phyloP scores from a whole-genome alignment of 2,113 vertebrate genomes.

The Peromyscus maniculatus region DNA sequence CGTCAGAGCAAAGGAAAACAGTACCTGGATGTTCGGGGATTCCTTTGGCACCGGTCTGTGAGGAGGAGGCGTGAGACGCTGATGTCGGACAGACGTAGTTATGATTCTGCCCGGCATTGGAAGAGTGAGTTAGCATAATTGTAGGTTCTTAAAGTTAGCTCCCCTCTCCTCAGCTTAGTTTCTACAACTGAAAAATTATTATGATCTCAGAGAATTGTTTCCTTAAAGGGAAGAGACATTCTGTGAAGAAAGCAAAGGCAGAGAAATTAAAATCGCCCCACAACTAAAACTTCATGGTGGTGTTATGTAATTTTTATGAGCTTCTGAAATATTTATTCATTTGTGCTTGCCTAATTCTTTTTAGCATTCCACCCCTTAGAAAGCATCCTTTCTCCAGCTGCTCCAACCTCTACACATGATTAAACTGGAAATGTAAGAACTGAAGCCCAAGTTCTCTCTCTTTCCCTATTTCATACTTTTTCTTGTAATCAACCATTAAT shows the following conservation, averaged over 20 bases:
- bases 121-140: conserved; percentile 63
- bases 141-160: conserved; percentile 12
- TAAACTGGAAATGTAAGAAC: not conserved
- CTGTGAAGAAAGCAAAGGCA: not conserved
- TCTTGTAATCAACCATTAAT: not conserved
- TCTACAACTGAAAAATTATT: conserved; percentile 20
- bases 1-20: conserved; percentile 75
- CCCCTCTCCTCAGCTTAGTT: not conserved
- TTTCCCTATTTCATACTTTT: not conserved
- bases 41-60: conserved; percentile 71
- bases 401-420: not conserved
- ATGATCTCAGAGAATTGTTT: not conserved
- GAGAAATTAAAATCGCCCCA: not conserved
- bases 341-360: not conserved
- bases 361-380: not conserved
- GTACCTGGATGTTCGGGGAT: conserved; percentile 74
- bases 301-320: conserved; percentile 57
- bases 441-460: not conserved
- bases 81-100: conserved; percentile 48
- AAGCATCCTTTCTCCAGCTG: not conserved
- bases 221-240: not conserved
- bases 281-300: not conserved
- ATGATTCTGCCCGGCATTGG: conserved; percentile 43
- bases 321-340: conserved; percentile 45
- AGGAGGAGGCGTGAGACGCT: conserved; percentile 11